Evolutionary conservation across 2,888 invertebrate species (phyloP).

Genomic region (Lycaena phlaeas): DNA sequence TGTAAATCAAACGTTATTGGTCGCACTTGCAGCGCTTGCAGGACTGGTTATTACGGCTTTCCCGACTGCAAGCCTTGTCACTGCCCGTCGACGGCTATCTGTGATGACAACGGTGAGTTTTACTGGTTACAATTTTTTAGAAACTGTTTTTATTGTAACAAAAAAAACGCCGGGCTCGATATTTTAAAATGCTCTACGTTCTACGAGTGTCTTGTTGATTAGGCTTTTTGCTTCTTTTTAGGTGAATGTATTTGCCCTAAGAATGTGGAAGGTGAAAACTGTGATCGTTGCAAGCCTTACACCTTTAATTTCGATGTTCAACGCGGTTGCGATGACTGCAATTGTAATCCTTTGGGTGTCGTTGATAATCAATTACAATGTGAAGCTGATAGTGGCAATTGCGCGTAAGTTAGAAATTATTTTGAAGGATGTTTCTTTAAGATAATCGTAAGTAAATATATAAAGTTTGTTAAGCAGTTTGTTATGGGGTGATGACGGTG

Average conservation of each 20-base stretch:
- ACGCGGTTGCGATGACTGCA: constrained; percentile 96
- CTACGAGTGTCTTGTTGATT: too few species aligned
- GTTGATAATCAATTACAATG: constrained; percentile 85
- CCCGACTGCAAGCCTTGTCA: constrained; percentile 93
- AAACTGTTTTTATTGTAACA: too few species aligned
- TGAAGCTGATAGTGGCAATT: constrained; percentile 88
- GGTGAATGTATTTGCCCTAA: constrained; percentile 94
- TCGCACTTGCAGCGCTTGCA: constrained; percentile 85
- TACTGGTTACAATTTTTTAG: too few species aligned
- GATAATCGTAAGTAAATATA: too few species aligned
- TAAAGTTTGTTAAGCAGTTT: too few species aligned
- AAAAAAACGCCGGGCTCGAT: too few species aligned
- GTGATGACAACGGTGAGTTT: constrained; percentile 76
- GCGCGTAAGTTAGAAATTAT: constrained; percentile 82
- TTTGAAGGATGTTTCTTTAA: too few species aligned
- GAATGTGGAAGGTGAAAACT: constrained; percentile 89
- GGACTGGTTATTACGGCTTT: constrained; percentile 96
- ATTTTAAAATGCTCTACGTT: too few species aligned
- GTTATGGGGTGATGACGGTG: too few species aligned
- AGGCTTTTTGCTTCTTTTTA: constrained; percentile 25
- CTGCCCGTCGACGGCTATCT: constrained; percentile 87
- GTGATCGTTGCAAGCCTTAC: constrained; percentile 89
- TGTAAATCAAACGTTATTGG: constrained; percentile 96
- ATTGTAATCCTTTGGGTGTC: constrained; percentile 90
- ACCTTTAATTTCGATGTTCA: constrained; percentile 95